Conservation (phyloP, 2,888 invertebrate genomes). For the Sisyra terminalis region DNA sequence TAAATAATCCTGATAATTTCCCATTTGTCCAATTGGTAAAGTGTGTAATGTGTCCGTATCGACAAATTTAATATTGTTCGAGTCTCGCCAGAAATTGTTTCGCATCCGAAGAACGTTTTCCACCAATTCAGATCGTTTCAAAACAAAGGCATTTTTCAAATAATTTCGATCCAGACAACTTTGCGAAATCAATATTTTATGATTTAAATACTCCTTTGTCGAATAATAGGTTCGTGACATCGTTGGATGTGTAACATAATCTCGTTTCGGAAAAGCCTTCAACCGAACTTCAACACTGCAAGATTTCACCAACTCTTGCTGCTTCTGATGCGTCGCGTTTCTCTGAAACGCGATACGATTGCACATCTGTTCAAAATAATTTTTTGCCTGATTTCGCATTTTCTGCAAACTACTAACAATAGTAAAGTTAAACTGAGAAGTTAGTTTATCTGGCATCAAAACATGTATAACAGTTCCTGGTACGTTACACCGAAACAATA, state of each 20-base stretch:
- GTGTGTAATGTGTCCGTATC: slow-evolving; percentile 91
- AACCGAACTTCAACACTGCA: slow-evolving; percentile 54
- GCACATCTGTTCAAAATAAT: slow-evolving; percentile 76
- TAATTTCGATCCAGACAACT: slow-evolving; percentile 34
- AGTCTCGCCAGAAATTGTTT: slow-evolving; percentile 74
- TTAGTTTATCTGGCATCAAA: slow-evolving; percentile 79
- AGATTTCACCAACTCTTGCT: slow-evolving; percentile 53
- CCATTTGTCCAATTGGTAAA: slow-evolving; percentile 95
- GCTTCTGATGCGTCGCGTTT: slow-evolving; percentile 53
- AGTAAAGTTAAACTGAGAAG: slow-evolving; percentile 82
- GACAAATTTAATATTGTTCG: slow-evolving; percentile 53
- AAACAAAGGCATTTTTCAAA: slow-evolving; percentile 91
- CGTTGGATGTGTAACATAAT: no score
- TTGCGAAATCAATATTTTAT: slow-evolving; percentile 54
- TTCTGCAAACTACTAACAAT: slow-evolving; percentile 89
- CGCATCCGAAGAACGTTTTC: slow-evolving; percentile 92
- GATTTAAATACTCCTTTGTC: slow-evolving; percentile 58
- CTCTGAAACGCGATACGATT: slow-evolving; percentile 25
- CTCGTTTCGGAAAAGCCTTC: slow-evolving; percentile 43
- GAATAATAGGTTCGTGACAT: slow-evolving; percentile 55
- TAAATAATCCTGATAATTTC: slow-evolving; percentile 97
- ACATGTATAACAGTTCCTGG: slow-evolving; percentile 65
- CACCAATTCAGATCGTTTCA: slow-evolving; percentile 71
- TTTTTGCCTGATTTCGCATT: slow-evolving; percentile 84
- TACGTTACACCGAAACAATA: slow-evolving; percentile 80